phyloP scores from a whole-genome alignment of 2,113 vertebrate genomes.

The Bubo bubo region DNA sequence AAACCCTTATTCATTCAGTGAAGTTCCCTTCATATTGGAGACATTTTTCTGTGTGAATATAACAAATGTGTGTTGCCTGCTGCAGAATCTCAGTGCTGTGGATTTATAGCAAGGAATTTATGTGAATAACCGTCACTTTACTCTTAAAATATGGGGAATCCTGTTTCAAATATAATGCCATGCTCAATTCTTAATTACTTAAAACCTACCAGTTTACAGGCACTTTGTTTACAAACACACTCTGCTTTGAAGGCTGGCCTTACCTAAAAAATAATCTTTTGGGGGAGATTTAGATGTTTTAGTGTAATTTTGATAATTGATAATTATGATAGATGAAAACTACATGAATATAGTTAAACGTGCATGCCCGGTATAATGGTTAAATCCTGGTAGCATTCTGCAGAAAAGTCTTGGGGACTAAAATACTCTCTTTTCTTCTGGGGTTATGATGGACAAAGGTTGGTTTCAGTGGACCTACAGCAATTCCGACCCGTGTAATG shows the following conservation, averaged over 20 bases:
- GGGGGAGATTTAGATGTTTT: not conserved
- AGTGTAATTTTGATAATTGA: not conserved
- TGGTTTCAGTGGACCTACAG: not conserved
- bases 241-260: not conserved
- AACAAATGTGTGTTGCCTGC: not conserved
- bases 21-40: not conserved
- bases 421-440: not conserved
- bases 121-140: not conserved
- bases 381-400: not conserved
- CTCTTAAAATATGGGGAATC: not conserved
- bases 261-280: not conserved
- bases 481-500: rapidly evolving
- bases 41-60: not conserved
- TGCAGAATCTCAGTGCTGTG: not conserved
- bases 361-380: not conserved
- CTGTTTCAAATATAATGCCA: not conserved
- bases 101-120: not conserved
- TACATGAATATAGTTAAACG: not conserved
- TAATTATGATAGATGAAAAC: not conserved
- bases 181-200: not conserved
- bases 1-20: not conserved
- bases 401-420: not conserved
- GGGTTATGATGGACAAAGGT: not conserved
- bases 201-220: not conserved
- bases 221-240: not conserved